These are phyloP conservation scores for Romanomermis culicivorax DNA, from an alignment of 2,888 invertebrate species.

Conservation along the genomic window DNA sequence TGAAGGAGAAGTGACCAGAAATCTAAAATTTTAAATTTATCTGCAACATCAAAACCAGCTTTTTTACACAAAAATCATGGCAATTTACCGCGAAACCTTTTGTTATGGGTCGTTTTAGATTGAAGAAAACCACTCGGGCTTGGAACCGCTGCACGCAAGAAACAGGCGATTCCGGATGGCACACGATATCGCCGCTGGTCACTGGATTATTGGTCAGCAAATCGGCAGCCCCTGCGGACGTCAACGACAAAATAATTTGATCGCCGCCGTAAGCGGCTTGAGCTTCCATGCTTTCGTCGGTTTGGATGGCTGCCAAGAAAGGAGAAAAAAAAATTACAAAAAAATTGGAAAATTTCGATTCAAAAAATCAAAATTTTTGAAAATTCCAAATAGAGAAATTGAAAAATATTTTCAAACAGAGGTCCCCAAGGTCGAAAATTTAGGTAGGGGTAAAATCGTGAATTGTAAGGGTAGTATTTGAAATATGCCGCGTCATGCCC, in stretches of 20 bases:
- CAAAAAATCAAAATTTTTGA: constrained; percentile 18
- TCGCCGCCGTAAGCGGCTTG: constrained; percentile 73
- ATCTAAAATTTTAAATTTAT: too few relatives aligned
- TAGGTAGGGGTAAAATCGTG: too few relatives aligned
- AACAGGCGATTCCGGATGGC: constrained; percentile 57
- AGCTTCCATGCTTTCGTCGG: constrained; percentile 49
- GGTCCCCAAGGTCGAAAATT: too few relatives aligned
- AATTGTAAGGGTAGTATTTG: too few relatives aligned
- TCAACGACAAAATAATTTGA: constrained; percentile 57
- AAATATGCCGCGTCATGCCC: too few relatives aligned
- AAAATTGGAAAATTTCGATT: constrained; percentile 17
- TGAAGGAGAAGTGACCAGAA: too few relatives aligned
- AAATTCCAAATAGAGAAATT: too few relatives aligned
- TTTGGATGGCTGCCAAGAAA: constrained; percentile 35
- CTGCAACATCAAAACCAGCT: too few relatives aligned
- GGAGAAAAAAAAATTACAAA: neutral
- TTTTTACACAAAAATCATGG: too few relatives aligned
- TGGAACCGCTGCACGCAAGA: constrained; percentile 57
- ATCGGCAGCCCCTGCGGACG: constrained; percentile 53
- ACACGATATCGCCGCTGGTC: constrained; percentile 60
- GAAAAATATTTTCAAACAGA: too few relatives aligned
- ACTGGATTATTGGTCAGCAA: constrained; percentile 42
- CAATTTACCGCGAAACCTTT: constrained; percentile 61
- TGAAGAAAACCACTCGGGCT: constrained; percentile 80
- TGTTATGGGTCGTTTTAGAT: constrained; percentile 66